Conservation (phyloP, 2,113 vertebrate species). For the Leptocoma aspasia region DNA sequence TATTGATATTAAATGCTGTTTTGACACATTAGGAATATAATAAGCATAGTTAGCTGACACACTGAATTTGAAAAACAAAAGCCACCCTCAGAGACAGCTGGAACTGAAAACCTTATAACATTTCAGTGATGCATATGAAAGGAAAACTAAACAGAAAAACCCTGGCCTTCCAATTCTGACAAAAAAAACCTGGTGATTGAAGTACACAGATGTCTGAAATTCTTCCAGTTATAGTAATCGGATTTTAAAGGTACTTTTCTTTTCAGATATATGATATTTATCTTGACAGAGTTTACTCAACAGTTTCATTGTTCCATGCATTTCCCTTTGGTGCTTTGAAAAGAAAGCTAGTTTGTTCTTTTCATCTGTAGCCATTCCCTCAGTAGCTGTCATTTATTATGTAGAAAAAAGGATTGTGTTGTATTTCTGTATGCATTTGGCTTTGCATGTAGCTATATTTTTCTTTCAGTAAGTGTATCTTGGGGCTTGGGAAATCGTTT, state of each 20-base stretch:
- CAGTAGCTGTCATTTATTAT: neutral
- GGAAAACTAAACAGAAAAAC: neutral
- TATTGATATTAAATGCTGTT: neutral
- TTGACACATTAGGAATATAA: neutral
- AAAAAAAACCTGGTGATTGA: neutral
- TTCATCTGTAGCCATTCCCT: constrained; percentile 15
- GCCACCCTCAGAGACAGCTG: neutral
- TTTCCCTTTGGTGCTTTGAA: constrained; percentile 27
- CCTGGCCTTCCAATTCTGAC: neutral
- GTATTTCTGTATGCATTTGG: neutral
- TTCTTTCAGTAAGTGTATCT: constrained; percentile 6
- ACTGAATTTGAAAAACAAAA: neutral
- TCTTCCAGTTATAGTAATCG: neutral
- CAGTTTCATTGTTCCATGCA: constrained; percentile 28
- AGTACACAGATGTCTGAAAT: neutral
- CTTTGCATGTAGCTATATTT: constrained; percentile 21
- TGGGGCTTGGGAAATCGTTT: neutral
- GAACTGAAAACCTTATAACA: neutral
- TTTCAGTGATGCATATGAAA: neutral
- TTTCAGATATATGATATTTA: constrained; percentile 42
- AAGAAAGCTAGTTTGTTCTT: constrained; percentile 50
- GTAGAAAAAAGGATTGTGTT: constrained; percentile 5
- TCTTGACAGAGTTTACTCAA: constrained; percentile 36
- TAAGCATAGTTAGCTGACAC: neutral
- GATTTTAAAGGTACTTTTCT: constrained; percentile 50